Evolutionary conservation across 2,888 invertebrate genomes (phyloP).

Genomic region (Psococerastis gibbosa): DNA sequence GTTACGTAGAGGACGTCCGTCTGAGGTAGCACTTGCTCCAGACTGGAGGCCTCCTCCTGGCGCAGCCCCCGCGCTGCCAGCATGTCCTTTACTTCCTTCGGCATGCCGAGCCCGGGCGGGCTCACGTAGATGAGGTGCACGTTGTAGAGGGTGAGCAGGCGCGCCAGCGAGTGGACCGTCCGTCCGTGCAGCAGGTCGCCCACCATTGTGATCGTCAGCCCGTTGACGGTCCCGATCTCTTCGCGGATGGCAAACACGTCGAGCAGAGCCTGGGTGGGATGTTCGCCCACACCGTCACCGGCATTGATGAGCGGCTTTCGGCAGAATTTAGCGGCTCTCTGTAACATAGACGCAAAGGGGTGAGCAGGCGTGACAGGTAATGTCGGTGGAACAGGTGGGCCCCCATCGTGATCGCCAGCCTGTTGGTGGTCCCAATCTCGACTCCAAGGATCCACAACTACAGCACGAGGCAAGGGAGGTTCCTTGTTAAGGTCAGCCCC

Average conservation of each 20-base stretch:
- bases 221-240: slow-evolving; percentile 97
- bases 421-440: too few relatives aligned
- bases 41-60: slow-evolving; percentile 48
- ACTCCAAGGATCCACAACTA: too few relatives aligned
- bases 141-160: slow-evolving; percentile 82
- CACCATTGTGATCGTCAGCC: slow-evolving; percentile 91
- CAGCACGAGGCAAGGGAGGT: too few relatives aligned
- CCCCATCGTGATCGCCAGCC: background rate
- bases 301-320: slow-evolving; percentile 92
- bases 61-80: slow-evolving; percentile 57
- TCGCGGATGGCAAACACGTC: slow-evolving; percentile 97
- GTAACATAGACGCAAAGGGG: slow-evolving; percentile 19
- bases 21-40: slow-evolving; percentile 75
- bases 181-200: slow-evolving; percentile 96
- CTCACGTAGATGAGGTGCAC: slow-evolving; percentile 85
- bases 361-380: too few relatives aligned
- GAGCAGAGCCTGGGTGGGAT: slow-evolving; percentile 92
- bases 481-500: too few relatives aligned
- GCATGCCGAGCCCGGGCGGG: slow-evolving; percentile 77
- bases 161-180: slow-evolving; percentile 93
- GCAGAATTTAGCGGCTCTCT: slow-evolving; percentile 66
- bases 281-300: slow-evolving; percentile 93
- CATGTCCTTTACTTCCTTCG: slow-evolving; percentile 61
- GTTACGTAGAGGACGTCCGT: slow-evolving; percentile 99
- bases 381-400: slow-evolving; percentile 2